Percentiles rank a stretch among this genome's conserved stretches.
phyloP scores from a whole-genome alignment of 2,797 vertebrate genomes.

The Microtus californicus region DNA sequence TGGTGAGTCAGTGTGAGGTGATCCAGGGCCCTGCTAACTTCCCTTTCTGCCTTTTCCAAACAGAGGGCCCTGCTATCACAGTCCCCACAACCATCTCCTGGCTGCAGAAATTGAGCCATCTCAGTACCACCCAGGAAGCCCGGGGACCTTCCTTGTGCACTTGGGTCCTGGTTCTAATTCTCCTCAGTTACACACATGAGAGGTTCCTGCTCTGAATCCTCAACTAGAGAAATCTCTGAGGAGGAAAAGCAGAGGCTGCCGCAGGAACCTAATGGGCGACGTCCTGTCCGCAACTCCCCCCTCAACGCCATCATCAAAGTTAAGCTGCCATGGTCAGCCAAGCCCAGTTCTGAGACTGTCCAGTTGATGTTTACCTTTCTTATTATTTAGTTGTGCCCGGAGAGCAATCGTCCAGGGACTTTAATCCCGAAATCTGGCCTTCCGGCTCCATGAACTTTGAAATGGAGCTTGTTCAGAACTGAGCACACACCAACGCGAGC shows the following conservation, averaged over 20 bases:
- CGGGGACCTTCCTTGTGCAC: accelerated
- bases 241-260: neutral
- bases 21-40: accelerated
- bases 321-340: neutral
- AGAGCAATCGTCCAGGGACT: neutral
- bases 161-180: neutral
- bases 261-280: accelerated
- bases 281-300: accelerated
- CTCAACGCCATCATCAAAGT: accelerated
- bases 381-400: neutral
- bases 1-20: neutral
- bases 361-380: neutral
- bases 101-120: accelerated
- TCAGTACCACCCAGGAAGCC: neutral
- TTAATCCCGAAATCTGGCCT: neutral
- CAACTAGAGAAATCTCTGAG: neutral
- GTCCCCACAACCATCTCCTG: neutral
- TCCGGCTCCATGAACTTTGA: neutral
- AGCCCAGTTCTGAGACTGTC: neutral
- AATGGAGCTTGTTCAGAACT: neutral
- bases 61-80: neutral
- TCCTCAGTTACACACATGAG: neutral
- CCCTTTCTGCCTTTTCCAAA: neutral
- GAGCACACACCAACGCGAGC: accelerated
- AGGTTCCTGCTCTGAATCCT: neutral